Evolutionary conservation across 2,797 vertebrate genomes (phyloP).

Genomic region (Siniperca scherzeri): DNA sequence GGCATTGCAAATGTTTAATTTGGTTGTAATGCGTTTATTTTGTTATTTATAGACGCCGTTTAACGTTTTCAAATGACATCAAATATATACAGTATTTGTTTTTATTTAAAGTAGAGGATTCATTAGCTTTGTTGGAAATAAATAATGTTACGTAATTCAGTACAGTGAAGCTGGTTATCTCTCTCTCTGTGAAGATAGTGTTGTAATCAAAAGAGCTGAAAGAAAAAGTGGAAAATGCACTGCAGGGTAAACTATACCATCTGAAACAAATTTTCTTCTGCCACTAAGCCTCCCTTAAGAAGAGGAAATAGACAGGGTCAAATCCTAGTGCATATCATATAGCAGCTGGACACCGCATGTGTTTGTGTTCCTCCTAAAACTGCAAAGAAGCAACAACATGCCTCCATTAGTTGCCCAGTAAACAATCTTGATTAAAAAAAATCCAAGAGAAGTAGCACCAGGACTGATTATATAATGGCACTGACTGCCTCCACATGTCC

Average conservation of each 20-base stretch:
- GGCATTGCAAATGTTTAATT: constrained; percentile 42
- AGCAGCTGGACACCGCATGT: constrained; percentile 12
- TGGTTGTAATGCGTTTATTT: constrained; percentile 22
- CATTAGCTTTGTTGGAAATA: background rate
- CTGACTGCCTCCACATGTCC: constrained; percentile 33
- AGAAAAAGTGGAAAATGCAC: constrained; percentile 2
- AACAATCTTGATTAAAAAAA: constrained; percentile 4
- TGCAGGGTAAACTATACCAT: constrained; percentile 25
- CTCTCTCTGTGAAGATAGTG: background rate
- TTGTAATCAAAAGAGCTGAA: constrained; percentile 3
- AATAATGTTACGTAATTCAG: background rate
- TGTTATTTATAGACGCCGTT: constrained; percentile 21
- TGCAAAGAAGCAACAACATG: constrained; percentile 8
- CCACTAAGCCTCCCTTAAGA: constrained; percentile 19
- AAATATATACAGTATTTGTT: constrained; percentile 3
- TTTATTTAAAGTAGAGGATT: background rate
- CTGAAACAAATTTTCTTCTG: constrained; percentile 52
- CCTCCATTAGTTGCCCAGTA: background rate
- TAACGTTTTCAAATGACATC: background rate
- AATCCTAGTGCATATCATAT: background rate
- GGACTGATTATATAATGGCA: constrained; percentile 19
- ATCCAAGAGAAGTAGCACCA: background rate
- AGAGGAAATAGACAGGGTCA: constrained; percentile 9
- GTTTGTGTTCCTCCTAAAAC: constrained; percentile 26
- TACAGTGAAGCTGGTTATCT: constrained; percentile 1